Conservation (phyloP, 2,797 vertebrate genomes). For the Antrozous pallidus region DNA sequence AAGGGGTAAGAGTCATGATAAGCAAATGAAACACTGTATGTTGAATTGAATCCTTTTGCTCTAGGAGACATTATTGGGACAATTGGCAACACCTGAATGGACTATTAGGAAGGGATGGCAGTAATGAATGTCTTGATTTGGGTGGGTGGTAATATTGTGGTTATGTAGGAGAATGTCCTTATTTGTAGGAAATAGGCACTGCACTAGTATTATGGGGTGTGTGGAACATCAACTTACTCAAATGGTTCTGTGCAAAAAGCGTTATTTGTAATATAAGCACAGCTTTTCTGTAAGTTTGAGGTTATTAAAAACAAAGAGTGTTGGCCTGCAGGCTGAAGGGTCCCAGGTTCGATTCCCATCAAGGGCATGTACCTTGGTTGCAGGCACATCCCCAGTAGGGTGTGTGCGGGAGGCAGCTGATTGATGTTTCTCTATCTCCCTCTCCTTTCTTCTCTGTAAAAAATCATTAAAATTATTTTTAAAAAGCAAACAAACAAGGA, state of each 20-base stretch:
- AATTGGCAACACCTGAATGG: neutral
- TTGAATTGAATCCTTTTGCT: neutral
- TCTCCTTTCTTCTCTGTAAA: too few species aligned
- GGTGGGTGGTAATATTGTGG: neutral
- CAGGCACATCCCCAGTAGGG: too few species aligned
- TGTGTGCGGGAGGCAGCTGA: too few species aligned
- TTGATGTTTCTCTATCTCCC: too few species aligned
- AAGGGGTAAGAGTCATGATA: neutral
- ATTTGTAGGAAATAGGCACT: neutral
- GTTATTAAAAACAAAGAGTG: conserved; percentile 8
- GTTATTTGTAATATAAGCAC: neutral
- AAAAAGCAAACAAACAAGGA: neutral
- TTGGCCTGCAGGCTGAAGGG: too few species aligned
- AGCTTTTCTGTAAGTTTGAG: conserved; percentile 9
- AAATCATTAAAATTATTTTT: too few species aligned
- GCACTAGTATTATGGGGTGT: neutral
- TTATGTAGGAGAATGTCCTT: neutral
- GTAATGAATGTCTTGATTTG: neutral
- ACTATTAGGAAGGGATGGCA: neutral
- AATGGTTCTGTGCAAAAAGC: neutral
- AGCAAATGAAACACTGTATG: neutral
- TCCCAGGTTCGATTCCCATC: too few species aligned
- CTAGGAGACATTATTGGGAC: neutral
- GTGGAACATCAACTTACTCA: neutral
- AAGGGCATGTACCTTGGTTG: too few species aligned